phyloP scores from a whole-genome alignment of 2,797 vertebrate species.

The Chaetodon trifasciatus region DNA sequence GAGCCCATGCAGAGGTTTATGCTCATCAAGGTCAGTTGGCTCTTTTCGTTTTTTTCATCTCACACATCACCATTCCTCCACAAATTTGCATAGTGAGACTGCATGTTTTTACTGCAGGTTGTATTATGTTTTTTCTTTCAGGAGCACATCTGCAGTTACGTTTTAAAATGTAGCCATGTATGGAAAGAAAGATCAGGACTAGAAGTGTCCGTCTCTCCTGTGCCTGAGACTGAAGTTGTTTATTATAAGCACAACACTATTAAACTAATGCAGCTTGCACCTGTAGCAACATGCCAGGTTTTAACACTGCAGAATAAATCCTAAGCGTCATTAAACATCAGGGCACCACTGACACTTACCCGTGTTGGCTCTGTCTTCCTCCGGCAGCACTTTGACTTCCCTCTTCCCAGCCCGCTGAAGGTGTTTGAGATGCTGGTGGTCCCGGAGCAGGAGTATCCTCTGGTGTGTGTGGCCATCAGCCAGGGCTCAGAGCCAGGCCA shows the following conservation, averaged over 20 bases:
- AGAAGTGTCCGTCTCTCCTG: not conserved
- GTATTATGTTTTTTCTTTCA: not conserved
- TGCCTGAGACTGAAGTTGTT: not conserved
- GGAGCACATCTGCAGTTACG: not conserved
- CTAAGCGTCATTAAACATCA: not conserved
- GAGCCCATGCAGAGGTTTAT: conserved; percentile 99
- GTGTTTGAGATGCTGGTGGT: conserved; percentile 99
- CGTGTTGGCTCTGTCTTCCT: conserved; percentile 4
- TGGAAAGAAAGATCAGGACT: not conserved
- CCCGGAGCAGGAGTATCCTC: conserved; percentile 97
- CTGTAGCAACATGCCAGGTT: not conserved
- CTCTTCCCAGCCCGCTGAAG: conserved; percentile 94
- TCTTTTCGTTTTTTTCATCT: not conserved
- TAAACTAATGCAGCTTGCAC: not conserved
- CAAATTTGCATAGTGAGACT: not conserved
- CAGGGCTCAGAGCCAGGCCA: conserved; percentile 89
- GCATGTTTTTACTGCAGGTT: not conserved
- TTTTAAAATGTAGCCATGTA: not conserved
- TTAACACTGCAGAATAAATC: not conserved
- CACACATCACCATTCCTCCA: not conserved
- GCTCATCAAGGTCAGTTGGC: conserved; percentile 94
- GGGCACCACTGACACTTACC: not conserved
- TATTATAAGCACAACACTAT: not conserved
- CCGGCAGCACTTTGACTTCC: conserved; percentile 97
- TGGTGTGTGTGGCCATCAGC: conserved; percentile 97